A percentile compares a stretch with the other conserved stretches of the same genome.
phyloP scores from a whole-genome alignment of 2,797 vertebrate genomes.

The Poliocrania exsul region DNA sequence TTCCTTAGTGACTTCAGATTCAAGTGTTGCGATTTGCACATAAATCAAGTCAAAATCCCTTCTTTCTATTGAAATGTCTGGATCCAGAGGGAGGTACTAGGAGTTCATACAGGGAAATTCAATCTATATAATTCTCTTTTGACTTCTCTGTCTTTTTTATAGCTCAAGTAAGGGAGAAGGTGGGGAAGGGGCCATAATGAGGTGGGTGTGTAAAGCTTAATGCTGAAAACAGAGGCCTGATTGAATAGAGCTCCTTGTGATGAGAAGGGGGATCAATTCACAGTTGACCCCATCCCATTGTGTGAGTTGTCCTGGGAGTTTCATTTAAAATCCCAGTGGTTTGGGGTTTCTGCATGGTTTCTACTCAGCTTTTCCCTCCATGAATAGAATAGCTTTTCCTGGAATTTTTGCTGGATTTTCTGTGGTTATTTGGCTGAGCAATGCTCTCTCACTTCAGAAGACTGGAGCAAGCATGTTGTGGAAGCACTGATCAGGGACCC shows the following conservation, averaged over 20 bases:
- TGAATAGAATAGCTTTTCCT: conserved; percentile 53
- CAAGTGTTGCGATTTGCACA: not conserved
- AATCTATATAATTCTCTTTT: not conserved
- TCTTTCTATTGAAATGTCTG: conserved; percentile 35
- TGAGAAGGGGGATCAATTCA: conserved; percentile 33
- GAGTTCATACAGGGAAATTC: conserved; percentile 6
- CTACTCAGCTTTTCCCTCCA: conserved; percentile 12
- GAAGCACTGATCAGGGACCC: conserved; percentile 5
- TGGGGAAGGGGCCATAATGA: not conserved
- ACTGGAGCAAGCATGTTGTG: conserved; percentile 9
- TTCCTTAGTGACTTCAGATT: not conserved
- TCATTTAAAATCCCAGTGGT: conserved; percentile 49
- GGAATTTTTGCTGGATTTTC: conserved; percentile 50
- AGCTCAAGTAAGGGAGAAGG: not conserved
- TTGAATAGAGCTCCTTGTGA: conserved; percentile 35
- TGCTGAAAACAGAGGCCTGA: conserved; percentile 2
- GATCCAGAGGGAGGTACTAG: not conserved
- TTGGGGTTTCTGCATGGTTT: conserved; percentile 51
- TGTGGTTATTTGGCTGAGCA: conserved; percentile 61
- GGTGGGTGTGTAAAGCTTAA: not conserved
- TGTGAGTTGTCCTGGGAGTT: conserved; percentile 44
- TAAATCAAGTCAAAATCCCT: not conserved
- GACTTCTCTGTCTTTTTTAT: not conserved
- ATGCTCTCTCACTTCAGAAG: conserved; percentile 12
- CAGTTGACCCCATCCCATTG: conserved; percentile 48